Conservation (phyloP, 2,797 vertebrate species). For the Psittacula echo region DNA sequence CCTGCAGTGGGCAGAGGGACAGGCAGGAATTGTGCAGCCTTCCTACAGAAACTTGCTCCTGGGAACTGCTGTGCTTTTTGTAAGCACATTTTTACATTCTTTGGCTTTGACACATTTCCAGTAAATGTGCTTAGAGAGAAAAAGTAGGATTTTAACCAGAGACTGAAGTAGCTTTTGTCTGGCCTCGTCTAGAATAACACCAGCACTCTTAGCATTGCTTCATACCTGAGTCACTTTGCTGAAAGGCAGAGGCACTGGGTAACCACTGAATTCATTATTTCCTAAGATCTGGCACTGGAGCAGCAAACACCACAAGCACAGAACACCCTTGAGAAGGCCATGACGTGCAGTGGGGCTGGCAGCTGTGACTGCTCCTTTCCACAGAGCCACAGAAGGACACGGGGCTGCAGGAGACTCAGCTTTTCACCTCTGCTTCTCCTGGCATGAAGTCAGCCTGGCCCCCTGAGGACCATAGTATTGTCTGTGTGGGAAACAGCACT, state of each 20-base stretch:
- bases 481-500: neutral
- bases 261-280: neutral
- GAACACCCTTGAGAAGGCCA: neutral
- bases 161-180: constrained; percentile 2
- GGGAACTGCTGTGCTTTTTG: neutral
- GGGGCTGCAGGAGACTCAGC: fast-evolving
- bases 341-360: neutral
- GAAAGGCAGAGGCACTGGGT: neutral
- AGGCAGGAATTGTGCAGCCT: neutral
- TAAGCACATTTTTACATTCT: constrained; percentile 4
- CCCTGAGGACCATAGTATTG: neutral
- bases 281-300: neutral
- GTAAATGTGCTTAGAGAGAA: neutral
- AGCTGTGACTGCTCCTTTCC: fast-evolving
- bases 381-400: fast-evolving
- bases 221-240: neutral
- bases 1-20: neutral
- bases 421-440: neutral
- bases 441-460: constrained; percentile 1
- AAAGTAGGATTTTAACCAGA: constrained; percentile 5
- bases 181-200: neutral
- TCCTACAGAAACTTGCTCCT: neutral
- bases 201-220: neutral
- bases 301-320: neutral
- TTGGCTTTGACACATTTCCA: neutral